Evolutionary conservation across 2,888 invertebrate genomes (phyloP).

Genomic region (Macrosiphum euphorbiae): DNA sequence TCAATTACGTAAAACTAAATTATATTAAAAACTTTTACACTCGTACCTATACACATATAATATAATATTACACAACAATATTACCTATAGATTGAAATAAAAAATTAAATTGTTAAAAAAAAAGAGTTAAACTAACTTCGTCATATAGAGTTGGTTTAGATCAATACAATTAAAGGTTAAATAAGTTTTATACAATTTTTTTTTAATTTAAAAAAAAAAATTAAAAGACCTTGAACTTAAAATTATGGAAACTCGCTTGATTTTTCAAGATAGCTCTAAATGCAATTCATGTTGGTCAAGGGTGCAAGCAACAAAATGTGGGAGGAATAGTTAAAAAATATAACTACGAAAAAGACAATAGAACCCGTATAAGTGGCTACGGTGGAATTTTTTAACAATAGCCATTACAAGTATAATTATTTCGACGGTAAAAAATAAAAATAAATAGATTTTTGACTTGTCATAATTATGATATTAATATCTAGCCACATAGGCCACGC

Average conservation of each 20-base stretch:
- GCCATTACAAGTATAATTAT: conserved; percentile 27
- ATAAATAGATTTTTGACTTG: conserved; percentile 22
- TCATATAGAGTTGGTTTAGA: neutral
- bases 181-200: neutral
- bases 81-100: neutral
- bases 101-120: neutral
- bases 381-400: conserved; percentile 57
- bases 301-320: conserved; percentile 27
- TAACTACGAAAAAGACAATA: conserved; percentile 42
- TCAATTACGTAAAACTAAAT: neutral
- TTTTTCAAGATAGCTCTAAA: neutral
- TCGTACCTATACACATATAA: neutral
- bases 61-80: neutral
- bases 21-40: neutral
- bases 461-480: neutral
- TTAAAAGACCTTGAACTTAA: conserved; percentile 14
- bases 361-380: neutral
- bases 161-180: neutral
- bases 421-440: conserved; percentile 40
- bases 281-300: conserved; percentile 53
- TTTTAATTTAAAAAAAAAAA: neutral
- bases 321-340: conserved; percentile 51
- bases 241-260: conserved; percentile 11
- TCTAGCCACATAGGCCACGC: neutral
- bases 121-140: neutral